Conservation (phyloP, 2,888 invertebrate genomes). For the Galerucella pusilla region DNA sequence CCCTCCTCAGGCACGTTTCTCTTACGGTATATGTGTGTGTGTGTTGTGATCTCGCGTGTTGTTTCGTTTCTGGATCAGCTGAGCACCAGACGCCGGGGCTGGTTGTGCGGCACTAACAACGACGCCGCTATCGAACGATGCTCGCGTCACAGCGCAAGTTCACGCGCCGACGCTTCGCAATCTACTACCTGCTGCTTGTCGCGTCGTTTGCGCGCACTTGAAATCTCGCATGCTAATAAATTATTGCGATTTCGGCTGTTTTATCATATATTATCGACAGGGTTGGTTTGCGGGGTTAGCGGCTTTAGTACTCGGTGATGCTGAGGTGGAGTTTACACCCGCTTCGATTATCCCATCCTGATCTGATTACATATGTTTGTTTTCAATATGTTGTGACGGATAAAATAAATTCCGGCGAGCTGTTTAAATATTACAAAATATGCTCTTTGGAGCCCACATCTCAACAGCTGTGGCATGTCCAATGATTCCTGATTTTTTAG, state of each 20-base stretch:
- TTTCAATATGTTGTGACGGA: background rate
- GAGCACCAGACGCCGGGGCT: conserved; percentile 64
- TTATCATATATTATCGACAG: conserved; percentile 46
- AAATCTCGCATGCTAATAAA: conserved; percentile 58
- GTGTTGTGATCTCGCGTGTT: conserved; percentile 38
- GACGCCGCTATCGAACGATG: conserved; percentile 64
- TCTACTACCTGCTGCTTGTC: conserved; percentile 63
- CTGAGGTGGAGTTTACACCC: conserved; percentile 7
- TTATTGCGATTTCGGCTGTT: conserved; percentile 58
- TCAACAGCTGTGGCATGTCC: background rate
- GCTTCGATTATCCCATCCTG: background rate
- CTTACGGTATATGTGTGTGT: conserved; percentile 16
- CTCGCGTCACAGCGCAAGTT: conserved; percentile 62
- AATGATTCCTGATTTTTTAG: background rate
- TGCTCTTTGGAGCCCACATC: too few relatives aligned
- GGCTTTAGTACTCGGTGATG: conserved; percentile 9
- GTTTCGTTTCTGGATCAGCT: conserved; percentile 44
- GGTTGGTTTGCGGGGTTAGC: conserved; percentile 27
- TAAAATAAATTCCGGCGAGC: background rate
- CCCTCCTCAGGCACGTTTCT: conserved; percentile 33
- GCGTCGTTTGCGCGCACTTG: conserved; percentile 54
- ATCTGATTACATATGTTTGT: background rate
- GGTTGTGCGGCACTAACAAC: conserved; percentile 64
- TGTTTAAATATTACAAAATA: too few relatives aligned
- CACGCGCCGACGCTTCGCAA: conserved; percentile 60